Percentiles rank a stretch among this genome's conserved stretches.
Evolutionary conservation across 2,113 vertebrate genomes (phyloP).

Genomic region (Zosterops hypoxanthus): DNA sequence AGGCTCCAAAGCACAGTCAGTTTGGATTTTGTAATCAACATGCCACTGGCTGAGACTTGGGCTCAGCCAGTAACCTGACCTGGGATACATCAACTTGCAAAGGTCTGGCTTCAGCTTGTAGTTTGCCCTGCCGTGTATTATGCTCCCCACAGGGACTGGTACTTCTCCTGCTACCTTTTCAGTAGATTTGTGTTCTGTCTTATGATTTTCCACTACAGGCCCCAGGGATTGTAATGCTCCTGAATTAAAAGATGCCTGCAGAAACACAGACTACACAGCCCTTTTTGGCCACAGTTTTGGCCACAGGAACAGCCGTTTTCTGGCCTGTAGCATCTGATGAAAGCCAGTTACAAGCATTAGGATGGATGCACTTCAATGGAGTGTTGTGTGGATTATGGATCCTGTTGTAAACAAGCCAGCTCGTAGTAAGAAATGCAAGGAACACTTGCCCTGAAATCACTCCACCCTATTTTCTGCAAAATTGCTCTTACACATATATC

Average conservation of each 20-base stretch:
- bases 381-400: conserved; percentile 40
- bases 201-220: conserved; percentile 11
- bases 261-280: background rate
- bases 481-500: conserved; percentile 33
- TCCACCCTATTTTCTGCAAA: conserved; percentile 65
- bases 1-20: background rate
- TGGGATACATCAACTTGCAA: background rate
- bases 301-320: conserved; percentile 2
- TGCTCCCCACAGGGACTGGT: background rate
- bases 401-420: conserved; percentile 55
- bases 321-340: conserved; percentile 33
- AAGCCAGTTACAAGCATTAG: conserved; percentile 57
- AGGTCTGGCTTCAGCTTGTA: background rate
- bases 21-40: conserved; percentile 37
- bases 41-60: background rate
- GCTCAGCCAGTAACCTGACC: background rate
- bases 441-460: conserved; percentile 20
- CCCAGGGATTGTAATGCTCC: background rate
- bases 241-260: conserved; percentile 25
- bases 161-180: conserved; percentile 24
- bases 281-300: background rate
- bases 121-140: background rate
- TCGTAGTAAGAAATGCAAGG: conserved; percentile 23
- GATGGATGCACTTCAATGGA: conserved; percentile 39
- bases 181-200: conserved; percentile 12